Evolutionary conservation across 2,888 invertebrate species (phyloP), one percentile per base, ranked within the genome.

Genomic region (Polymixis lichenea): DNA sequence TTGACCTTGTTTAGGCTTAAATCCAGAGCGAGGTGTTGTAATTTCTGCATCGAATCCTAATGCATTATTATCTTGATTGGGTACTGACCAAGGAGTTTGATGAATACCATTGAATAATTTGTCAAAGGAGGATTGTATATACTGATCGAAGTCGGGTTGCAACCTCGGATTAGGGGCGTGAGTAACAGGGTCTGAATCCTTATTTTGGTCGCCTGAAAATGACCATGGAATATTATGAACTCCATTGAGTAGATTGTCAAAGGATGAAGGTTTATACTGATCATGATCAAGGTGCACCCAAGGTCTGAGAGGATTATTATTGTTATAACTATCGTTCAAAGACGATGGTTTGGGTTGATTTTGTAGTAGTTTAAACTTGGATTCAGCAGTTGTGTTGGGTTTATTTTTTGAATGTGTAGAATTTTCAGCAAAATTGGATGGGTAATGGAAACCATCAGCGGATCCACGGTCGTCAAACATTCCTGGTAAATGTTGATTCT

Each of bases 261-360:
- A 55, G 3, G 38, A 62, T 68, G 25, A 55, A 17, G 75, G 67
- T 71, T 58, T 71, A 55, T 73, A 51, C 15, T 56, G 81, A 53
- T 73, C 38, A 53, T 68, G 53, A 19, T 68, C 56, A 32, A 64
- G 58, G 9, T 55, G 15, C 11, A 62, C 43, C 78, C 22, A 38
- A 64, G 72, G 72, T 58, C 25, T 60, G n/a, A 32, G 25, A 15
- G 56, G 32, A 67, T 55, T n/a, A 25, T 25, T 25, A 64, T 46
- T 64, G 4, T 25, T 64, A 7, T 69, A 22, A 28, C n/a, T 25
- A n/a, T 78, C n/a, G 28, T 46, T 43, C 28, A 46, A 32, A n/a
- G 46, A 46, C 6, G 32, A 46, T 19, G 13, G 15, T 32, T 72
- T 56, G 7, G 19, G 2, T 32, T 72, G 72, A 56, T 72, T 72